phyloP scores from a whole-genome alignment of 1,140 invertebrate genomes.

The Latrodectus geometricus region DNA sequence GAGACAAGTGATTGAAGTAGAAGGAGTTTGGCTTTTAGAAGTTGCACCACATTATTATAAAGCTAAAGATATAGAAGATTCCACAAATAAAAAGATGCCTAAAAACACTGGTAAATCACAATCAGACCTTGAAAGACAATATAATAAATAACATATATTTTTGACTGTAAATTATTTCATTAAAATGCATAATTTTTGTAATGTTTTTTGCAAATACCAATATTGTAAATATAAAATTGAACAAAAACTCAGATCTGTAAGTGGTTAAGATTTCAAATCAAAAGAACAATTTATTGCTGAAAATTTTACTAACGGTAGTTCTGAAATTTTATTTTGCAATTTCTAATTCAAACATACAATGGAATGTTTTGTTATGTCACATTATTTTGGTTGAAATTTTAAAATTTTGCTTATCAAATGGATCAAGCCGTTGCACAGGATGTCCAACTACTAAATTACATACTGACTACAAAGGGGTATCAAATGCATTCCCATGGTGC shows the following conservation, averaged over 20 bases:
- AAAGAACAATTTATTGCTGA: not conserved
- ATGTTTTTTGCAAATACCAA: not conserved
- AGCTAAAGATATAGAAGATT: slow-evolving; percentile 92
- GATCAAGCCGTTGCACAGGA: too few relatives aligned
- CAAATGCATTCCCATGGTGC: too few relatives aligned
- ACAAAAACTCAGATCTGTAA: not conserved
- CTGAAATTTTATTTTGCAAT: too few relatives aligned
- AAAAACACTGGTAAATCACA: slow-evolving; percentile 82
- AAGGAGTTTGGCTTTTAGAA: slow-evolving; percentile 96
- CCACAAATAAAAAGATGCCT: slow-evolving; percentile 95
- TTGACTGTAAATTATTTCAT: not conserved
- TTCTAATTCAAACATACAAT: too few relatives aligned
- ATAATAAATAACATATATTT: not conserved
- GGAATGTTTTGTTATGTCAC: too few relatives aligned
- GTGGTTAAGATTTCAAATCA: not conserved
- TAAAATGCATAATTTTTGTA: not conserved
- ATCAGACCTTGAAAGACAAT: slow-evolving; percentile 66
- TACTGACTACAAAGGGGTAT: too few relatives aligned
- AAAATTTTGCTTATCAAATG: too few relatives aligned
- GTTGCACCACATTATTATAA: slow-evolving; percentile 99
- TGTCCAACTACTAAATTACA: too few relatives aligned
- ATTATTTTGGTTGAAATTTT: too few relatives aligned
- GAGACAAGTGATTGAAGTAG: slow-evolving; percentile 96
- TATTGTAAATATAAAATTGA: too few relatives aligned
- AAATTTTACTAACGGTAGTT: not conserved